phyloP scores from a whole-genome alignment of 2,113 vertebrate genomes.

The Leptocoma aspasia region DNA sequence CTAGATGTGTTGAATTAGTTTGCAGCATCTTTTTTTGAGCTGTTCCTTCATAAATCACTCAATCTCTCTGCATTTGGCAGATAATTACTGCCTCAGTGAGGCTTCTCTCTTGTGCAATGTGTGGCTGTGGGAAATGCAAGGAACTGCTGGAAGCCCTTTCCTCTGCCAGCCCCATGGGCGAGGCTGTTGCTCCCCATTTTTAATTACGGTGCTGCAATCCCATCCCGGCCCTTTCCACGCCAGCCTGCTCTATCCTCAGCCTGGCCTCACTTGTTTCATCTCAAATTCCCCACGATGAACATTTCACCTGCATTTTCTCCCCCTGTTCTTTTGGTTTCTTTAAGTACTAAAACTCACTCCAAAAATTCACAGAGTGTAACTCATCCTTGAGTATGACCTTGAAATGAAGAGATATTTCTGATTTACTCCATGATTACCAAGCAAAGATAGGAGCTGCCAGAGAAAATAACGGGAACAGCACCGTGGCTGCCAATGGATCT shows the following conservation, averaged over 20 bases:
- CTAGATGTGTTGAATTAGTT: rapidly evolving
- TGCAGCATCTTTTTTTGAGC: background rate
- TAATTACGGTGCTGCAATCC: slow-evolving; percentile 16
- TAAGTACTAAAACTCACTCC: background rate
- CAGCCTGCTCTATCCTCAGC: background rate
- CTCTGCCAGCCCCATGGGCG: slow-evolving; percentile 20
- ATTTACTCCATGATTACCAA: background rate
- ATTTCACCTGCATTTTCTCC: background rate
- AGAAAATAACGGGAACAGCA: background rate
- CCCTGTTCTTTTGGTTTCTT: background rate
- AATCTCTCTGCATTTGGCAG: background rate
- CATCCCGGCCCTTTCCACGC: background rate
- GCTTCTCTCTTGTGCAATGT: background rate
- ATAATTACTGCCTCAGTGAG: background rate
- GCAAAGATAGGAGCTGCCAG: background rate
- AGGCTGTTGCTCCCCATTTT: background rate
- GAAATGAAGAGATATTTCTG: slow-evolving; percentile 8
- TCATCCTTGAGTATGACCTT: background rate
- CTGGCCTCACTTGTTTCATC: background rate
- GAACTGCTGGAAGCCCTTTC: background rate
- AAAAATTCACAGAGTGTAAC: background rate
- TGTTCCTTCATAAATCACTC: background rate
- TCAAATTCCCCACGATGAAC: background rate
- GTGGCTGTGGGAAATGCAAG: background rate
- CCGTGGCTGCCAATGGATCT: background rate